Base-by-base conservation (phyloP, 2,797 vertebrate species). In the Pteropus rufus region DNA sequence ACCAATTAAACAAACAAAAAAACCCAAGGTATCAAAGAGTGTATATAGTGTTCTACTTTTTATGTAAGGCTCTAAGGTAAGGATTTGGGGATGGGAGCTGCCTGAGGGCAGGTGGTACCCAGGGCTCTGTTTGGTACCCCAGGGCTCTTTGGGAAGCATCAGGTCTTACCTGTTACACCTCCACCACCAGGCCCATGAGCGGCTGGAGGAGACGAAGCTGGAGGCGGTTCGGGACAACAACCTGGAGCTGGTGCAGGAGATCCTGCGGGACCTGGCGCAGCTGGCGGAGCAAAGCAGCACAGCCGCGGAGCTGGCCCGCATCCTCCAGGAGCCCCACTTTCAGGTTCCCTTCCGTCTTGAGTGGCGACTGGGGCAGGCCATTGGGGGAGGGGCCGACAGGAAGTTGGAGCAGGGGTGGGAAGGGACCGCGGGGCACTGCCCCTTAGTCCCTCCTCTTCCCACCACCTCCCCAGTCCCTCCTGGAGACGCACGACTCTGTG, bases 401-500 rank as follows among this genome's bases (percentile, higher is more conserved):
- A 39, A n/a, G 24, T 36, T n/a, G 24, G 79, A 46, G 54, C 23
- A 12, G 15, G 36, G 41, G 5, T 73, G 36, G 54, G 76, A 85
- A 76, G 89, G 49, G 41, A 39, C 26, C 11, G 1, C 7, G 0
- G 81, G 79, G 16, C 73, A 60, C 24, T 65, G 54, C 46, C 70
- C 36, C 87, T 73, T 18, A 54, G 31, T 24, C 7, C 11, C 11
- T 31, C 41, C 15, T 56, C 54, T 73, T 36, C 21, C 7, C 34
- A 23, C 29, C 7, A 5, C 31, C 31, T 77, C 96, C 60, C 9
- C 98, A 99, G 99, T 99, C 99, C 3, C 99, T 99, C 34, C 98
- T 99, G 97, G 99, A 99, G 98, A 99, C 99, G 0, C 99, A 99
- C 0, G 99, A 99, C 96, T 99, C 99, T 1, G 99, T 99, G 97